Conservation (phyloP, 2,113 vertebrate genomes). For the Aleadryas rufinucha region DNA sequence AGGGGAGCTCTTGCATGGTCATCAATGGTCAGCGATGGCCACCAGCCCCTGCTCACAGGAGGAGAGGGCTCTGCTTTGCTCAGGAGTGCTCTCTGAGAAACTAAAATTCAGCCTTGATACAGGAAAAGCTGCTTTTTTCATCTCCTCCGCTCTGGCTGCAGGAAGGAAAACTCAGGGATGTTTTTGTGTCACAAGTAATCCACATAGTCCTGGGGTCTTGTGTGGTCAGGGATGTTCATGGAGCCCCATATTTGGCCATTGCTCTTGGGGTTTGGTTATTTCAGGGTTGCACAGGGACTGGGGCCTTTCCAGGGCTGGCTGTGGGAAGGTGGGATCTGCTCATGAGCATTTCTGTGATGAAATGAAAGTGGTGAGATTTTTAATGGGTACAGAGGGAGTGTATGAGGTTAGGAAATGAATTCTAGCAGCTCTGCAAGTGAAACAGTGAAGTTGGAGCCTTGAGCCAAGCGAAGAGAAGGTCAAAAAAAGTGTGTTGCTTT, state of each 20-base stretch:
- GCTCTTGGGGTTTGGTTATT: not conserved
- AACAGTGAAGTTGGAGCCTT: not conserved
- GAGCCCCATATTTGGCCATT: not conserved
- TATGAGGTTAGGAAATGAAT: not conserved
- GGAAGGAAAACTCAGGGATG: not conserved
- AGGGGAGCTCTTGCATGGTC: not conserved
- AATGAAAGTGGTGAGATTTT: not conserved
- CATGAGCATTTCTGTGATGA: not conserved
- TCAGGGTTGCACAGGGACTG: not conserved
- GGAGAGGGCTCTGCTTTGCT: not conserved
- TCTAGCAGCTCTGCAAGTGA: not conserved
- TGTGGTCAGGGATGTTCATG: not conserved
- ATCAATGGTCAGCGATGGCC: not conserved
- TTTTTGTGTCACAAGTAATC: not conserved
- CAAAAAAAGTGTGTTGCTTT: not conserved
- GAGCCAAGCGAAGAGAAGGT: not conserved
- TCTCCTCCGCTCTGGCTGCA: not conserved
- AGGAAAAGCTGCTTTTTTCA: not conserved
- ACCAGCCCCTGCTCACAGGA: not conserved
- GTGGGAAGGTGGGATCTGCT: not conserved
- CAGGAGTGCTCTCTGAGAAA: not conserved
- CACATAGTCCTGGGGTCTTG: fast-evolving
- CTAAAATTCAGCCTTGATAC: not conserved
- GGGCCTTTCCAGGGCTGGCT: not conserved
- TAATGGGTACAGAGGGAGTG: not conserved